phyloP scores from a whole-genome alignment of 2,113 vertebrate species.

The Microcebus griseorufus region DNA sequence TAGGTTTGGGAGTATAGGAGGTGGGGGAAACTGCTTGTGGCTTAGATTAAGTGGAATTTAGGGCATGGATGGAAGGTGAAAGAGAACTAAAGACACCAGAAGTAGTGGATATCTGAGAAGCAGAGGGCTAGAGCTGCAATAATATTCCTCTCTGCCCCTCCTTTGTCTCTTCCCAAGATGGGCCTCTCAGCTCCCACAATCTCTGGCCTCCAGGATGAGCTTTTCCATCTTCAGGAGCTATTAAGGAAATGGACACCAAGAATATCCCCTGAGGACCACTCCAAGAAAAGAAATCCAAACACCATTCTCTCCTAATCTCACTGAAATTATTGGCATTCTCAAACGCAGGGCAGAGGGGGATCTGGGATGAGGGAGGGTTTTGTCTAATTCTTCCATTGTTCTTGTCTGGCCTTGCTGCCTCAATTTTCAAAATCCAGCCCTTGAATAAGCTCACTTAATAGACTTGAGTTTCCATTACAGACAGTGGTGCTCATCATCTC shows the following conservation, averaged over 20 bases:
- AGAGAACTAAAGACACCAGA: background rate
- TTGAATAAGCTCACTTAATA: background rate
- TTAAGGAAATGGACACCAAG: conserved; percentile 62
- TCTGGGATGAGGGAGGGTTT: background rate
- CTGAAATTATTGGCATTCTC: conserved; percentile 24
- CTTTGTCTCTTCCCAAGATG: conserved; percentile 6
- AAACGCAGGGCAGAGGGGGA: background rate
- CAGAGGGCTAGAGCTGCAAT: background rate
- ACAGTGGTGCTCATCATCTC: background rate
- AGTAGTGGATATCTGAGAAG: background rate
- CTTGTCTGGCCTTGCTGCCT: background rate
- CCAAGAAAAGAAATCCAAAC: background rate
- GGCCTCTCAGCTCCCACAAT: conserved; percentile 73
- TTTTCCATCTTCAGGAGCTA: conserved; percentile 80
- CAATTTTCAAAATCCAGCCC: background rate
- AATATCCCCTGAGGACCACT: background rate
- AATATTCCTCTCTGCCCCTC: background rate
- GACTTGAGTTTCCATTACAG: background rate
- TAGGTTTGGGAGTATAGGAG: background rate
- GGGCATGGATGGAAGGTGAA: background rate
- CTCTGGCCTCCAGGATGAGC: conserved; percentile 78
- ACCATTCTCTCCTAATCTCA: background rate
- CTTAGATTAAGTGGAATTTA: background rate
- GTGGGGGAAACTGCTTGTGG: background rate
- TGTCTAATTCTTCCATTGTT: background rate